Evolutionary conservation across 2,888 invertebrate species (phyloP), one percentile per base, ranked within the genome.

Genomic region (Eilema caniola): DNA sequence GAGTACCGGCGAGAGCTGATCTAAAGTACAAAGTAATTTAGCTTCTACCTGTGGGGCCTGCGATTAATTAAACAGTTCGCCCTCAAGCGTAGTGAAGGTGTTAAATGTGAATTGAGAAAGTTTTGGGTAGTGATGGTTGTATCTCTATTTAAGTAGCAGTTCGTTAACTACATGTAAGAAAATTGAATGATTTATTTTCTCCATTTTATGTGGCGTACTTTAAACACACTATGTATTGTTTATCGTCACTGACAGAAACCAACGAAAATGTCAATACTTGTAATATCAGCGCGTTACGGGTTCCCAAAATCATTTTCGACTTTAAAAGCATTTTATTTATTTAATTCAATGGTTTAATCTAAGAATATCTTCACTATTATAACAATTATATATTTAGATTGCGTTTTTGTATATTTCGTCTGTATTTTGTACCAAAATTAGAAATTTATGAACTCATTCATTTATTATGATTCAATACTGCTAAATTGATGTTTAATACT

Each of bases 61-160:
- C 76, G 61, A 81, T 77, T 82, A 81, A 82, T 81, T 82, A 76
- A 77, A 76, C 78, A 73, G 78, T 82, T 83, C 73, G 69, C 71
- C 73, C 71, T 16, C 59, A 23, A 41, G 62, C 77, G 31, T 70
- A 61, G 62, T 61, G 64, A 72, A 81, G 81, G 81, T 81, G 81
- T 81, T 83, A 80, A 81, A 78, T 74, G 81, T 77, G 73, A 70
- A 81, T 81, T 70, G 81, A 28, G 63, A 78, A 81, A 81, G 68
- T 81, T 80, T 81, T 71, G 73, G 83, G 77, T 70, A 72, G 68
- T 76, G 73, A 81, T 74, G 66, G 66, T 65, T 78, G 72, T 83
- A 78, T 81, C 76, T 79, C 70, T 76, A 71, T 80, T 82, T 72
- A 71, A 78, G 73, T 71, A n/a, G 53, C 20, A 53, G n/a, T n/a